Conservation (phyloP, 1,140 invertebrate genomes). For the Philotrypesis tridentata region DNA sequence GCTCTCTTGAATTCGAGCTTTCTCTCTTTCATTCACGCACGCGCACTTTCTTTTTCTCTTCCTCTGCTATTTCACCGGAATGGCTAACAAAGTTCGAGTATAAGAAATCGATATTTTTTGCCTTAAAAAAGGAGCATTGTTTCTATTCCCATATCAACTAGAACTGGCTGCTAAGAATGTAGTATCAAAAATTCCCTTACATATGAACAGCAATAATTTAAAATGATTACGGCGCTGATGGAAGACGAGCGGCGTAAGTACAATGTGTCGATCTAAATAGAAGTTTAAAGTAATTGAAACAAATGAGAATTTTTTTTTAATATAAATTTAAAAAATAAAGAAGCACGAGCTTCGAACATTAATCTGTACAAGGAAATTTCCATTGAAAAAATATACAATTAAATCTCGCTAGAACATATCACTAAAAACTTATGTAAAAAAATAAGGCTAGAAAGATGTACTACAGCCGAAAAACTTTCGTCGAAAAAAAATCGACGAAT, state of each 20-base stretch:
- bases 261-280: conserved; percentile 33
- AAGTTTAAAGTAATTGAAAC: conserved; percentile 21
- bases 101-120: conserved; percentile 47
- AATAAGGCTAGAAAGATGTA: conserved; percentile 37
- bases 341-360: conserved; percentile 30
- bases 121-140: conserved; percentile 31
- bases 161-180: conserved; percentile 8
- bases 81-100: conserved; percentile 43
- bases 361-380: conserved; percentile 49
- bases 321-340: conserved; percentile 41
- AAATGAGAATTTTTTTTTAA: conserved; percentile 23
- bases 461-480: conserved; percentile 26
- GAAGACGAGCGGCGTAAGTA: conserved; percentile 50
- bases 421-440: conserved; percentile 45
- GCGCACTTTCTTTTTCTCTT: conserved; percentile 32
- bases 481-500: conserved; percentile 16
- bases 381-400: conserved; percentile 44
- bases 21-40: conserved; percentile 28
- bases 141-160: conserved; percentile 29
- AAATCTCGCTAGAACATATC: conserved; percentile 41
- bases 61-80: conserved; percentile 45
- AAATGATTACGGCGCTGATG: conserved; percentile 40
- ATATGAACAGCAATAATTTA: background rate
- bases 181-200: conserved; percentile 5
- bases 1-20: conserved; percentile 13